phyloP scores from a whole-genome alignment of 1,140 invertebrate species.

The Portunus trituberculatus region DNA sequence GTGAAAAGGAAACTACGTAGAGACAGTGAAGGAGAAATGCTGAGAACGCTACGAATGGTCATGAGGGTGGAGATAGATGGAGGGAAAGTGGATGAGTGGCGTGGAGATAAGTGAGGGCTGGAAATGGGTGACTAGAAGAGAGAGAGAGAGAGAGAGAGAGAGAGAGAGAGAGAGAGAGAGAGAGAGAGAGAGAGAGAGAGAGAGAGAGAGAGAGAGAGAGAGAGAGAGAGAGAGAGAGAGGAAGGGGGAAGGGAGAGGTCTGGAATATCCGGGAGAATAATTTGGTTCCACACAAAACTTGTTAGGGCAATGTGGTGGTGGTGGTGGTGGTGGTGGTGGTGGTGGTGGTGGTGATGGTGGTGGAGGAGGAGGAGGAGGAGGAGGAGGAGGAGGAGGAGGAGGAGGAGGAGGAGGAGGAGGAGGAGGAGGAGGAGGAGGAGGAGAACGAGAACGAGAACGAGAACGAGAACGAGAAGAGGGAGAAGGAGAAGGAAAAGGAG shows the following conservation, averaged over 20 bases:
- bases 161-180: neutral
- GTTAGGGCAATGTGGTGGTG: neutral
- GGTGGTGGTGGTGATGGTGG: neutral
- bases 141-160: neutral
- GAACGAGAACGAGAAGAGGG: too few species aligned
- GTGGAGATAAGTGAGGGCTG: neutral
- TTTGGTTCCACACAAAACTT: neutral
- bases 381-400: constrained; percentile 15
- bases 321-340: neutral
- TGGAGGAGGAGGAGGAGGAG: constrained; percentile 1
- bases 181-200: neutral
- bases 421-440: neutral
- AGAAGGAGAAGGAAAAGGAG: too few species aligned
- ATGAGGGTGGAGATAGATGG: neutral
- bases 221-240: neutral
- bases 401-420: constrained; percentile 31
- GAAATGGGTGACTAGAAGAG: neutral
- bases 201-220: neutral
- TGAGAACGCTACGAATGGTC: too few species aligned
- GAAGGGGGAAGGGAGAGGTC: neutral
- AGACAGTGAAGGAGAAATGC: too few species aligned
- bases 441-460: neutral
- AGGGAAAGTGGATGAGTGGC: neutral
- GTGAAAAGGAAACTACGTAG: neutral
- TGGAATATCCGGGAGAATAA: neutral